Conservation (phyloP, 2,888 invertebrate genomes). For the Poecilus cupreus region DNA sequence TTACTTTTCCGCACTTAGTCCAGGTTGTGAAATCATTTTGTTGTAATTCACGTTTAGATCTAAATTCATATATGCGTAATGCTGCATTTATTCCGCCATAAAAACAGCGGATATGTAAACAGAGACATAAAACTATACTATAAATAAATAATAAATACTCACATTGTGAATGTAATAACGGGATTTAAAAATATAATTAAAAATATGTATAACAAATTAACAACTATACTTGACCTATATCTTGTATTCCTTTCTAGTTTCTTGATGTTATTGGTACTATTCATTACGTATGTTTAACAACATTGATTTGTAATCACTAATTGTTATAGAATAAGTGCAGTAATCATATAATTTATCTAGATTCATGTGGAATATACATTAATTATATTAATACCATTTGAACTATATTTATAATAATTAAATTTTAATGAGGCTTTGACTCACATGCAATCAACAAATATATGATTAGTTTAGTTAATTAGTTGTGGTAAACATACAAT, state of each 20-base stretch:
- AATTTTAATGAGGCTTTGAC: too few relatives aligned
- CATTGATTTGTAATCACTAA: neutral
- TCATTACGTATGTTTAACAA: neutral
- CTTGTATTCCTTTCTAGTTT: neutral
- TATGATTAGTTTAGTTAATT: too few relatives aligned
- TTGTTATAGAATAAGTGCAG: too few relatives aligned
- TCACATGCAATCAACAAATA: too few relatives aligned
- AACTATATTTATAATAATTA: too few relatives aligned
- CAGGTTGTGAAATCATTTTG: conserved; percentile 12
- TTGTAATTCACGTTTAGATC: neutral
- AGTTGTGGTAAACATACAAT: too few relatives aligned
- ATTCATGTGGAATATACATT: neutral
- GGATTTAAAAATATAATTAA: neutral
- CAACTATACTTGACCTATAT: neutral
- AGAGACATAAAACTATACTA: neutral
- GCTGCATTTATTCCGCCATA: neutral
- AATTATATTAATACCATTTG: too few relatives aligned
- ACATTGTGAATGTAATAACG: neutral
- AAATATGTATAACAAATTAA: neutral
- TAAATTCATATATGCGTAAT: neutral
- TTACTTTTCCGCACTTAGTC: conserved; percentile 17
- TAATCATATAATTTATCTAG: neutral
- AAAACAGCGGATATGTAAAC: conserved; percentile 1
- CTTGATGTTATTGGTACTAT: neutral
- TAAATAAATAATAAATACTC: neutral